A percentile compares a stretch with the other conserved stretches of the same genome.
These are phyloP conservation scores for Ormyrus thymus DNA, from an alignment of 2,888 invertebrate species.

Conservation along the genomic window DNA sequence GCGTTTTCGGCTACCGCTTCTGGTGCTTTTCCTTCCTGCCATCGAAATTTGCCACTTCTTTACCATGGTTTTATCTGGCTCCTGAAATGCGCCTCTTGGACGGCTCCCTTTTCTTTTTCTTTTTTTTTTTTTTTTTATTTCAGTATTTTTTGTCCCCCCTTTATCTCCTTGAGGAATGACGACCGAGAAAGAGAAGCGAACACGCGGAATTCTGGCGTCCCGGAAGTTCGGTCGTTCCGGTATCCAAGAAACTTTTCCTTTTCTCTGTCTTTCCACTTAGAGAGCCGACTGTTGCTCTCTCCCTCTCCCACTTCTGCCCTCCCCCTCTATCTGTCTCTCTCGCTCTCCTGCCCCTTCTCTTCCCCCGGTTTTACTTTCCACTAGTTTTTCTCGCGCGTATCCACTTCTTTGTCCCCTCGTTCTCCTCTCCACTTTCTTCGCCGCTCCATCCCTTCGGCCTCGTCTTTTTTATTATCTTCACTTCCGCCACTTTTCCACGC, in stretches of 20 bases:
- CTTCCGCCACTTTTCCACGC: background rate
- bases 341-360: slow-evolving; percentile 15
- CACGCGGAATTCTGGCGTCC: slow-evolving; percentile 57
- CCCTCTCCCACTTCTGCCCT: background rate
- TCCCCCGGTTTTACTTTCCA: background rate
- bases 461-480: slow-evolving; percentile 14
- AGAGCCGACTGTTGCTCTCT: slow-evolving; percentile 41
- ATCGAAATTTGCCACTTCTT: slow-evolving; percentile 33
- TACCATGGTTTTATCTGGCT: slow-evolving; percentile 21
- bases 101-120: slow-evolving; percentile 12
- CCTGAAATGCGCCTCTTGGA: background rate
- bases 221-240: slow-evolving; percentile 50
- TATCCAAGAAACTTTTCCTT: slow-evolving; percentile 48
- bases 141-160: slow-evolving; percentile 38
- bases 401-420: slow-evolving; percentile 20
- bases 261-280: slow-evolving; percentile 49
- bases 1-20: background rate
- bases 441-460: background rate
- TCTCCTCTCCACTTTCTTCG: slow-evolving; percentile 15
- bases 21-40: slow-evolving; percentile 3
- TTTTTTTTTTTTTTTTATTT: slow-evolving; percentile 36
- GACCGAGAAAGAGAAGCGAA: slow-evolving; percentile 51
- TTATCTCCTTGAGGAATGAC: slow-evolving; percentile 53
- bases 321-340: background rate
- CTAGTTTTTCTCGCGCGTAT: background rate